Conservation (phyloP, 2,113 vertebrate genomes). For the Ahaetulla prasina region DNA sequence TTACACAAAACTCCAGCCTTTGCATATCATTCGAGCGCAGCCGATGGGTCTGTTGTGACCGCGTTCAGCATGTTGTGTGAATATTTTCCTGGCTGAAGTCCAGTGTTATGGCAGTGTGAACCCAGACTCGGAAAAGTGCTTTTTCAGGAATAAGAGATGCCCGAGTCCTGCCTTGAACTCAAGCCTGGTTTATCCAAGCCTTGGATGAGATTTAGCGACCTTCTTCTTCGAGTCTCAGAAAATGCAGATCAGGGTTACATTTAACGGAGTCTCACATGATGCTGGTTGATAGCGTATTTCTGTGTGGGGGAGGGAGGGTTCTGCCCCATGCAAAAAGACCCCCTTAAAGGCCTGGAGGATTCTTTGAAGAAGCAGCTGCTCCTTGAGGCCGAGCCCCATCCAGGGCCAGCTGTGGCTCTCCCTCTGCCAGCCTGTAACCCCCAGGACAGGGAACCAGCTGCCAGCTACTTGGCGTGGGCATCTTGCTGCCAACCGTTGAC, state of each 20-base stretch:
- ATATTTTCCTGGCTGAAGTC: not conserved
- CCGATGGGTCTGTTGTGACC: not conserved
- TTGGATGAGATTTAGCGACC: not conserved
- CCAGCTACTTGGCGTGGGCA: not conserved
- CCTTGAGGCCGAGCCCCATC: not conserved
- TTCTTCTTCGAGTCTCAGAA: not conserved
- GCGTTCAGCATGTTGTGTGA: not conserved
- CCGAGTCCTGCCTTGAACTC: rapidly evolving
- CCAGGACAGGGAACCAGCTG: not conserved
- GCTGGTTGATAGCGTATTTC: not conserved
- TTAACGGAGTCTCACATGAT: not conserved
- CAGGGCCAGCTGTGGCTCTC: no score
- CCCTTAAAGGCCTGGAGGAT: not conserved
- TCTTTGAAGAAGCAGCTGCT: not conserved
- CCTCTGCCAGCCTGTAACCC: no score
- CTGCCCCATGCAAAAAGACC: not conserved
- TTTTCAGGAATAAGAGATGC: not conserved
- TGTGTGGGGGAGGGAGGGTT: not conserved
- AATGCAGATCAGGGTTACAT: not conserved
- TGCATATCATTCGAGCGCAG: rapidly evolving
- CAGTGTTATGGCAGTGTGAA: not conserved
- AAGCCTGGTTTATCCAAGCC: not conserved
- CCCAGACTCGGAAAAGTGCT: not conserved
- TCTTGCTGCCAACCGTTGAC: slow-evolving; percentile 39
- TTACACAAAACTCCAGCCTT: not conserved